Conservation (phyloP, 2,888 invertebrate genomes). For the Listrodromus nycthemerus region DNA sequence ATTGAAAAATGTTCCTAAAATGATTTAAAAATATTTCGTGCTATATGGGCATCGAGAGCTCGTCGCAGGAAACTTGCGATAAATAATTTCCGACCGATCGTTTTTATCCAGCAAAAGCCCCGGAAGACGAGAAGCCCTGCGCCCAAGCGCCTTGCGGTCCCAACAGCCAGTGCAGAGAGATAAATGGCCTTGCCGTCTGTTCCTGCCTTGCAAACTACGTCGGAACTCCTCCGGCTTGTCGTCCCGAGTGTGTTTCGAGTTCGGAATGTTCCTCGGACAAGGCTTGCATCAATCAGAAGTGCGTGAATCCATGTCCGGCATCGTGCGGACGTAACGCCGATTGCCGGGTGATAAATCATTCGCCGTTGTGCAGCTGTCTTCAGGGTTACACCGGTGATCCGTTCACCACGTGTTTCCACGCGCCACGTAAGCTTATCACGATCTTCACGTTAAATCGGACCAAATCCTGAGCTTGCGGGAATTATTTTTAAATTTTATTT, state of each 20-base stretch:
- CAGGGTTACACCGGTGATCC: slow-evolving; percentile 90
- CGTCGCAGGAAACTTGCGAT: too few species aligned
- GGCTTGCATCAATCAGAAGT: slow-evolving; percentile 91
- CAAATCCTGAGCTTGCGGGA: not conserved
- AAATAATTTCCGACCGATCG: not conserved
- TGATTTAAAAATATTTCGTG: too few species aligned
- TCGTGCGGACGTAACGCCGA: slow-evolving; percentile 86
- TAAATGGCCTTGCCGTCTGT: slow-evolving; percentile 87
- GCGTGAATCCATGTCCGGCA: slow-evolving; percentile 89
- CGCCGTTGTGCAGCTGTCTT: slow-evolving; percentile 87
- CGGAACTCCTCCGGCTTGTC: slow-evolving; percentile 91
- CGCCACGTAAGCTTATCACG: slow-evolving; percentile 83
- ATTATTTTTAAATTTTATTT: not conserved
- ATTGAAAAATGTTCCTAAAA: too few species aligned
- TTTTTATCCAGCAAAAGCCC: slow-evolving; percentile 68
- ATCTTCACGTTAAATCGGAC: not conserved
- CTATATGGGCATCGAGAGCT: too few species aligned
- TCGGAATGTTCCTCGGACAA: slow-evolving; percentile 89
- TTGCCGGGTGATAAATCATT: slow-evolving; percentile 86
- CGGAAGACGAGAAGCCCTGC: slow-evolving; percentile 72
- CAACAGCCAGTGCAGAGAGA: slow-evolving; percentile 85
- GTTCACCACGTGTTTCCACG: slow-evolving; percentile 85
- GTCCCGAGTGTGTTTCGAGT: slow-evolving; percentile 92
- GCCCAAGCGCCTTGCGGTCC: slow-evolving; percentile 87
- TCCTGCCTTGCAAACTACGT: slow-evolving; percentile 91